A percentile compares a stretch with the other conserved stretches of the same genome.
These are phyloP conservation scores for Drosophila lacertosa DNA, from an alignment of 1,140 invertebrate genomes.

Conservation along the genomic window DNA sequence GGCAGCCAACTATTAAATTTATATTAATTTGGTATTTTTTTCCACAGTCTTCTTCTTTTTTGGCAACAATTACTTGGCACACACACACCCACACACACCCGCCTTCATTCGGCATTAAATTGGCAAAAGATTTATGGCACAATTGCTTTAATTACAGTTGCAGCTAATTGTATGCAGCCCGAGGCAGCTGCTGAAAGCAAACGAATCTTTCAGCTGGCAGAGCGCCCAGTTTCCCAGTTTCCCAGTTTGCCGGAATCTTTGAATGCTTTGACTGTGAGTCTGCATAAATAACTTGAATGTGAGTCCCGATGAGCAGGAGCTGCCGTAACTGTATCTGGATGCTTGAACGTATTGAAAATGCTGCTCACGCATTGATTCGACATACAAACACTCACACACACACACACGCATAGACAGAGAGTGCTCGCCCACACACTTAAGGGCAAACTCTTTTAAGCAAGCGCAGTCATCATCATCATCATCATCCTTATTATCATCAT, in stretches of 20 bases:
- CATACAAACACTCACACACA: slow-evolving; percentile 17
- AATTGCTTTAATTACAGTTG: slow-evolving; percentile 82
- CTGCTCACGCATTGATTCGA: slow-evolving; percentile 65
- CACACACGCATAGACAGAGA: slow-evolving; percentile 8
- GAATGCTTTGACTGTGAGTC: slow-evolving; percentile 76
- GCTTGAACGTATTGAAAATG: slow-evolving; percentile 59
- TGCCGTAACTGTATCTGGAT: no score
- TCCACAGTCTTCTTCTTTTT: slow-evolving; percentile 24
- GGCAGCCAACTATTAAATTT: slow-evolving; percentile 80
- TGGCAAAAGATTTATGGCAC: slow-evolving; percentile 78
- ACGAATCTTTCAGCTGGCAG: slow-evolving; percentile 16
- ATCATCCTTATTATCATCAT: slow-evolving; percentile 19
- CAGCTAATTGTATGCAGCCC: slow-evolving; percentile 77
- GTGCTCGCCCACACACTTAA: slow-evolving; percentile 67
- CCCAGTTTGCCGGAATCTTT: slow-evolving; percentile 58
- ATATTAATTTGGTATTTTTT: slow-evolving; percentile 70
- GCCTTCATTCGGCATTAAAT: slow-evolving; percentile 57
- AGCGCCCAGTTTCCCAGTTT: slow-evolving; percentile 11
- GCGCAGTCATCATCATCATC: slow-evolving; percentile 68
- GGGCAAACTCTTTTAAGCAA: slow-evolving; percentile 75
- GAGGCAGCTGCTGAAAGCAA: slow-evolving; percentile 67
- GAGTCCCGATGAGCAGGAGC: slow-evolving; percentile 16
- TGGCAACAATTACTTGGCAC: slow-evolving; percentile 70
- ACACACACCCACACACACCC: neutral
- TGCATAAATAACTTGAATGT: slow-evolving; percentile 73